Evolutionary conservation across 2,113 vertebrate genomes (phyloP).

Genomic region (Collichthys lucidus): DNA sequence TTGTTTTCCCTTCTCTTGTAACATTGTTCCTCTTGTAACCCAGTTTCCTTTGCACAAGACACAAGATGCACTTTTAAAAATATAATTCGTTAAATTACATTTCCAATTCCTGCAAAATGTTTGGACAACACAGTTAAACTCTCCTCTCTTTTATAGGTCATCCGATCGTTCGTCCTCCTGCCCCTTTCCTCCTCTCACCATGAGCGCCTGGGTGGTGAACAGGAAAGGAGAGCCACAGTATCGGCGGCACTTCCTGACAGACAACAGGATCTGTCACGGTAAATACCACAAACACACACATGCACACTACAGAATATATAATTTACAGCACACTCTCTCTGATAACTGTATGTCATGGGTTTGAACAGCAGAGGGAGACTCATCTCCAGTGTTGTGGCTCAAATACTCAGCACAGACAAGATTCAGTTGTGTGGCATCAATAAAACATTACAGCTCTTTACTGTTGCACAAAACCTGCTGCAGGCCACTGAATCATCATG

Average conservation of each 20-base stretch:
- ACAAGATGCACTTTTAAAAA: not conserved
- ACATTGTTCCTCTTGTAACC: not conserved
- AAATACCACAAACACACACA: constrained; percentile 59
- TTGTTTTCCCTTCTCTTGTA: not conserved
- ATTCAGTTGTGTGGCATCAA: not conserved
- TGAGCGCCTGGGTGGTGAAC: constrained; percentile 89
- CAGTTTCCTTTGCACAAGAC: not conserved
- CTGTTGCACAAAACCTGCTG: not conserved
- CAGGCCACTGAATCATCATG: constrained; percentile 13
- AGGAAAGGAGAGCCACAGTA: constrained; percentile 88
- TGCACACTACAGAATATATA: not conserved
- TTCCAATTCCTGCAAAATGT: not conserved
- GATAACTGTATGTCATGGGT: constrained; percentile 41
- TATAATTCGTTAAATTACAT: not conserved
- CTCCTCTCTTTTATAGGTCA: constrained; percentile 19
- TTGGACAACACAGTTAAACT: not conserved
- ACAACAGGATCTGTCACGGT: constrained; percentile 95
- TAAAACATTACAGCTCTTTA: not conserved
- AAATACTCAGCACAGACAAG: not conserved
- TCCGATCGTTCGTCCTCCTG: not conserved
- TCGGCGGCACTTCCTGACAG: constrained; percentile 92
- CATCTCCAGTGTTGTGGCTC: constrained; percentile 23
- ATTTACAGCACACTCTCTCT: not conserved
- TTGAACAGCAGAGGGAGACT: constrained; percentile 79
- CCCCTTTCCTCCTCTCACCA: constrained; percentile 56